A percentile compares a stretch with the other conserved stretches of the same genome.
phyloP scores from a whole-genome alignment of 2,113 vertebrate species.

The Heptranchias perlo region DNA sequence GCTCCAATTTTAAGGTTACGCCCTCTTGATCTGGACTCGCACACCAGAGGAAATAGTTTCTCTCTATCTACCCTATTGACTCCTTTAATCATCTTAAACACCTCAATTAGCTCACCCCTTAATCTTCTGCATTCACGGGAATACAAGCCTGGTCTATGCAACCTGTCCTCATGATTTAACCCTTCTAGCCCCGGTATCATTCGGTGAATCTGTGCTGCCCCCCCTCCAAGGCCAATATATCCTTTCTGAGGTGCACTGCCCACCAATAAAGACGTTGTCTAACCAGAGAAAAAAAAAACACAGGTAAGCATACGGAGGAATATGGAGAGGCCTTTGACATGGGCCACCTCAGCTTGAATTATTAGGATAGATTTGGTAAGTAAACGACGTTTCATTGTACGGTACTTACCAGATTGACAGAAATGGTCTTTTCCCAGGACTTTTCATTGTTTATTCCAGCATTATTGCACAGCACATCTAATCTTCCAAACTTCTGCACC shows the following conservation, averaged over 20 bases:
- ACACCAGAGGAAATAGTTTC: background rate
- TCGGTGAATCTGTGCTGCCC: background rate
- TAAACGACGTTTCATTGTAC: background rate
- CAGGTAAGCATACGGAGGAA: background rate
- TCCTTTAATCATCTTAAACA: background rate
- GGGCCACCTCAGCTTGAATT: background rate
- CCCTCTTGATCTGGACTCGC: background rate
- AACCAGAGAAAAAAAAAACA: background rate
- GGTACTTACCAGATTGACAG: conserved; percentile 56
- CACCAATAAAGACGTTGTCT: background rate
- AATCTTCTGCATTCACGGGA: background rate
- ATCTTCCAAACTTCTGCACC: conserved; percentile 47
- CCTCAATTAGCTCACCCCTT: background rate
- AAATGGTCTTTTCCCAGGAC: conserved; percentile 54
- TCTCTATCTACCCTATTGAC: background rate
- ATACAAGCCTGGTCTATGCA: background rate
- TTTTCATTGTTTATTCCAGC: conserved; percentile 59
- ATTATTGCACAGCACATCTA: conserved; percentile 65
- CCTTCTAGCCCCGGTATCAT: background rate
- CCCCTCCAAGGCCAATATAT: background rate
- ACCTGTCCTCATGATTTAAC: background rate
- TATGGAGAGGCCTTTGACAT: background rate
- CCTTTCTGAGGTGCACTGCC: background rate
- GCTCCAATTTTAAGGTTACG: background rate
- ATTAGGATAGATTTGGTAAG: background rate